Evolutionary conservation across 1,140 invertebrate genomes (phyloP), one percentile per base, ranked within the genome.

Genomic region (Anastrepha ludens): DNA sequence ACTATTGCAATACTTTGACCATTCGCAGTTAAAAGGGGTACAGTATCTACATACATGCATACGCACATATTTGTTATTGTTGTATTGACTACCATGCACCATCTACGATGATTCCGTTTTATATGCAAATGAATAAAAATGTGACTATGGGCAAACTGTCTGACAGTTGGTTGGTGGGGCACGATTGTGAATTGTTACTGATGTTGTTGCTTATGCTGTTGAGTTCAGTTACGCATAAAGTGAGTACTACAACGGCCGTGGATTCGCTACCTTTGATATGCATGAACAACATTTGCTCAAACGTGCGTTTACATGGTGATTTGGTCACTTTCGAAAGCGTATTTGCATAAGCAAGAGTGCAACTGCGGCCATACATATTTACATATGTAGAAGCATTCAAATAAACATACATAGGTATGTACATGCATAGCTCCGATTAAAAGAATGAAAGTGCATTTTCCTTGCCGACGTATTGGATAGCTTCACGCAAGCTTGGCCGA

Each of bases 321-420:
- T 87, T 87, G 87, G 87, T 81, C 87, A 87, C 87, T 87, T 87
- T 87, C 87, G 87, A 11, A 20, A 87, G 87, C 87, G 58, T 70
- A 87, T 87, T 87, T 87, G 87, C 87, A 87, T 78, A 87, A 87
- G 86, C 86, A 65, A 47, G 70, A 81, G 87, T 67, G 39, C 41
- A 17, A 29, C 87, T 55, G 58, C 70, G 41, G 55, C 50, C 60
- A 62, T 86, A 60, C 85, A 50, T 58, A 39, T 70, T 29, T 70
- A 87, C 47, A 6, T 0, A n/a, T 64, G 62, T 20, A 39, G 62
- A 3, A 62, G 58, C 29, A 86, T 86, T 6, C 44, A 85, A 41
- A 62, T 13, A 62, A 17, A 29, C 41, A 62, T 86, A 87, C n/a
- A 2, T 11, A n/a, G 17, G 62, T n/a, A 64, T 81, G 39, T 55